Conservation (phyloP, 2,113 vertebrate genomes). For the Oncorhynchus masou region DNA sequence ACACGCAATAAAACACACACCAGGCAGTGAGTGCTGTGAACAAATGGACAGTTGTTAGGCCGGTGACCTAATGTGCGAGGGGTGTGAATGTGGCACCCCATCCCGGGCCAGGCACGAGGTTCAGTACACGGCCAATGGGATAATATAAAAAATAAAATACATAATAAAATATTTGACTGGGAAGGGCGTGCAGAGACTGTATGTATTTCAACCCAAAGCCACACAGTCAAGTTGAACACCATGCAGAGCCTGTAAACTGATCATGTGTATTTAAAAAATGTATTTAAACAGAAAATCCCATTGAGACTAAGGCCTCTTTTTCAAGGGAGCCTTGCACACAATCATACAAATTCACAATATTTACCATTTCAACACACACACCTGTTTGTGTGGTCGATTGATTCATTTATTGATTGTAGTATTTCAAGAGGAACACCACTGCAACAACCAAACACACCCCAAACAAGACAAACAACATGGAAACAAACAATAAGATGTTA, state of each 20-base stretch:
- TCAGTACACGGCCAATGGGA: neutral
- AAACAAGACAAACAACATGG: no score
- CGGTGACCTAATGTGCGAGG: constrained; percentile 72
- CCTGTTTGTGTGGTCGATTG: neutral
- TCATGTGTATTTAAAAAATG: no score
- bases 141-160: neutral
- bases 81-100: constrained; percentile 68
- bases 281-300: no score
- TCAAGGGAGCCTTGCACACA: no score
- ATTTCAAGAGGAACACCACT: neutral
- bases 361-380: no score
- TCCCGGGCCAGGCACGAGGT: constrained; percentile 60
- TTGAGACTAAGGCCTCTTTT: no score
- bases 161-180: constrained; percentile 15
- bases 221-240: no score
- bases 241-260: no score
- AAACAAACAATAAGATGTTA: neutral
- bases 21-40: constrained; percentile 60
- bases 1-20: neutral
- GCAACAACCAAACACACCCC: no score
- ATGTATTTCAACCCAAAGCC: no score
- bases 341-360: no score
- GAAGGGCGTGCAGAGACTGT: neutral
- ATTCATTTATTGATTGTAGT: neutral
- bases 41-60: constrained; percentile 74